These are phyloP conservation scores for Antedon mediterranea DNA, from an alignment of 53 echinoderm and acorn worm genomes.

Conservation along the genomic window DNA sequence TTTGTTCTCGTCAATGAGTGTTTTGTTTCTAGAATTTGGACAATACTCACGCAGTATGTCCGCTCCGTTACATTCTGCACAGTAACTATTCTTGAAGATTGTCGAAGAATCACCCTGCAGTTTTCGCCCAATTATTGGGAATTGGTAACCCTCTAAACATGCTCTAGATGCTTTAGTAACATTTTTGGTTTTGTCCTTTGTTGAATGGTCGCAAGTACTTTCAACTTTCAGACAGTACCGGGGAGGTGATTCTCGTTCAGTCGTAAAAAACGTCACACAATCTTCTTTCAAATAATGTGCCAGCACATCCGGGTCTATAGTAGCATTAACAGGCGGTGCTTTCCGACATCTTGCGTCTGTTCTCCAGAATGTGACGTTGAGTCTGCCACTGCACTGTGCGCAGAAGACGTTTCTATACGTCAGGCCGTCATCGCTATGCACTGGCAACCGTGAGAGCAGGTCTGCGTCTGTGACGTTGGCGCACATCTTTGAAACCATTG, in stretches of 20 bases:
- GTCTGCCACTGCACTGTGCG: conserved; percentile 59
- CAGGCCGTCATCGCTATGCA: conserved; percentile 46
- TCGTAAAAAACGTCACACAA: conserved; percentile 46
- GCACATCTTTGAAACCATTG: conserved; percentile 28
- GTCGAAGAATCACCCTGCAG: neutral
- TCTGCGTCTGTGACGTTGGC: conserved; percentile 21
- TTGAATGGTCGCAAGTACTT: conserved; percentile 27
- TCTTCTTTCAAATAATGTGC: conserved; percentile 31
- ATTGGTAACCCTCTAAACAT: conserved; percentile 23
- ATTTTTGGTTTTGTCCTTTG: neutral
- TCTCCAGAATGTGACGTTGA: conserved; percentile 40
- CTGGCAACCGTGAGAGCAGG: conserved; percentile 47
- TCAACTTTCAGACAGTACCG: conserved; percentile 37
- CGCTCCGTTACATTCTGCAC: conserved; percentile 72
- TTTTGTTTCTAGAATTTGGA: neutral
- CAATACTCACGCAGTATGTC: neutral
- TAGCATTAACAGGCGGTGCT: conserved; percentile 19
- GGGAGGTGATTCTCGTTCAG: conserved; percentile 3
- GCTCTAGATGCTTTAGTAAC: neutral
- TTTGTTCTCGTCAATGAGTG: neutral
- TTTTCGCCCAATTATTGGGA: conserved; percentile 14
- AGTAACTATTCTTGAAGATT: conserved; percentile 57
- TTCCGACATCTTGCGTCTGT: conserved; percentile 42
- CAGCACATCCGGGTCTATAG: conserved; percentile 31
- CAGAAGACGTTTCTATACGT: conserved; percentile 87